phyloP scores from a whole-genome alignment of 2,888 invertebrate genomes.

The Alloplasta piceator region DNA sequence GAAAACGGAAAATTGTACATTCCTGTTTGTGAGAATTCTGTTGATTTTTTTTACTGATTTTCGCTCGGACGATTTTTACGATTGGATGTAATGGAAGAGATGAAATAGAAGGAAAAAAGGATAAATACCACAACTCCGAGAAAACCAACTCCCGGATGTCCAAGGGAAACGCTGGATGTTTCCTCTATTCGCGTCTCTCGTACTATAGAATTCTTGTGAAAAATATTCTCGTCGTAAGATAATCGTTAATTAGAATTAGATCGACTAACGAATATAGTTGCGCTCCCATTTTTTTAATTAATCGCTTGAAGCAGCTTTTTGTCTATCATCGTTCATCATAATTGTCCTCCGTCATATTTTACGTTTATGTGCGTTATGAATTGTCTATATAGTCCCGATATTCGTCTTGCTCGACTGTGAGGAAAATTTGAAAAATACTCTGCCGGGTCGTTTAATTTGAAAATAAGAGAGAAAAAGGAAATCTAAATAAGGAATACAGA shows the following conservation, averaged over 20 bases:
- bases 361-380: slow-evolving; percentile 1
- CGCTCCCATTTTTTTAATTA: slow-evolving; percentile 14
- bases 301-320: slow-evolving; percentile 42
- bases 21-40: slow-evolving; percentile 30
- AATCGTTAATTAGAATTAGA: slow-evolving; percentile 60
- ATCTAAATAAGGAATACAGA: not conserved
- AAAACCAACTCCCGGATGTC: slow-evolving; percentile 46
- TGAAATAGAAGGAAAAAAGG: not conserved
- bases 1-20: slow-evolving; percentile 12
- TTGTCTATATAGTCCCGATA: slow-evolving; percentile 26
- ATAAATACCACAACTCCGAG: slow-evolving; percentile 10
- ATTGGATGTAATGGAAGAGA: slow-evolving; percentile 6
- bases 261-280: slow-evolving; percentile 46
- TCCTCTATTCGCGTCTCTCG: slow-evolving; percentile 51
- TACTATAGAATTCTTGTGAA: slow-evolving; percentile 28
- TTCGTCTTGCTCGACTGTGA: slow-evolving; percentile 26
- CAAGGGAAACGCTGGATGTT: slow-evolving; percentile 69
- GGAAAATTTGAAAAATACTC: slow-evolving; percentile 41
- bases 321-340: not conserved
- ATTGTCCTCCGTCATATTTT: slow-evolving; percentile 4
- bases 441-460: slow-evolving; percentile 31
- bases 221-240: slow-evolving; percentile 59
- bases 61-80: slow-evolving; percentile 6
- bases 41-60: slow-evolving; percentile 7
- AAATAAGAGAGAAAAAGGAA: slow-evolving; percentile 17